phyloP scores from a whole-genome alignment of 2,797 vertebrate species.

The Adelosebastes latens region DNA sequence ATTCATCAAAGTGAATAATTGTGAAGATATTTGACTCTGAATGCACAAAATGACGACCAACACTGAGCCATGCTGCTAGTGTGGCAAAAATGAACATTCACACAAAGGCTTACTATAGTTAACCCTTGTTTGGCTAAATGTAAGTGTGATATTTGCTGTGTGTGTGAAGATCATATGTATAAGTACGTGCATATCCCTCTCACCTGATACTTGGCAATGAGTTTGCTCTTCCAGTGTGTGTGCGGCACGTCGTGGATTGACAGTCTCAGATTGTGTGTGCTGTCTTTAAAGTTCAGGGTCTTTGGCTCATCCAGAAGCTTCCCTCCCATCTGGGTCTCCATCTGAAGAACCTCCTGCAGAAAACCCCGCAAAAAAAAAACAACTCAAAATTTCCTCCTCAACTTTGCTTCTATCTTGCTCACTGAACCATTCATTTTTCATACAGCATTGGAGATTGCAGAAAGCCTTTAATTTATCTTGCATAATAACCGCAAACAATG shows the following conservation, averaged over 20 bases:
- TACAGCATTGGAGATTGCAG: not conserved
- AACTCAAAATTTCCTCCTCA: conserved; percentile 11
- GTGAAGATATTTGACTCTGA: not conserved
- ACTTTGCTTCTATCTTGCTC: conserved; percentile 9
- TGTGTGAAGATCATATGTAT: not conserved
- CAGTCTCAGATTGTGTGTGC: conserved; percentile 95
- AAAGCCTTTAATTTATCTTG: conserved; percentile 30
- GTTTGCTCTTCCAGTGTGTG: conserved; percentile 97
- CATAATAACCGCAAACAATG: conserved; percentile 25
- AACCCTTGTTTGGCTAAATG: not conserved
- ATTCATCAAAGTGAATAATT: not conserved
- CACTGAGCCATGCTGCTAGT: not conserved
- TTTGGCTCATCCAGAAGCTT: conserved; percentile 98
- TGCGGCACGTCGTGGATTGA: conserved; percentile 95
- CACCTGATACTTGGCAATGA: conserved; percentile 93
- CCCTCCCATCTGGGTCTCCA: conserved; percentile 96
- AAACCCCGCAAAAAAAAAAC: conserved; percentile 12
- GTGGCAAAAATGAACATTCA: not conserved
- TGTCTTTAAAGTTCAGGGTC: conserved; percentile 97
- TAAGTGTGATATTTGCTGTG: not conserved
- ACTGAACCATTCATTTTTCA: conserved; percentile 20
- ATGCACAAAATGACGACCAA: not conserved
- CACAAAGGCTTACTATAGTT: not conserved
- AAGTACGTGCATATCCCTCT: conserved; percentile 1
- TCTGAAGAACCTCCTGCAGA: conserved; percentile 93